Conservation (phyloP, 2,888 invertebrate genomes). For the Hermaeophaga mercurialis region DNA sequence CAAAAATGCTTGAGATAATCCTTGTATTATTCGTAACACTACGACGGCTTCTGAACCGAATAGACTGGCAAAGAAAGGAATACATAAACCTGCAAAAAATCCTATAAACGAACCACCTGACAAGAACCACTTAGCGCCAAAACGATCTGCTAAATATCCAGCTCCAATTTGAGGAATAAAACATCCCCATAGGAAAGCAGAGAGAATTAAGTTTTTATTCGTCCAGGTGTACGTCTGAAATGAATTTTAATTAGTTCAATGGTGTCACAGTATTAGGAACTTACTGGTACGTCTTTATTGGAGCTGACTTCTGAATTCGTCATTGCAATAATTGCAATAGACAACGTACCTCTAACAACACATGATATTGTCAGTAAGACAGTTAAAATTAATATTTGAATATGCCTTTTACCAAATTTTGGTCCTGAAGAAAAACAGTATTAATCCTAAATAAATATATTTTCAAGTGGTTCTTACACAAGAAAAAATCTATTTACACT, state of each 20-base stretch:
- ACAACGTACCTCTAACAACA: slow-evolving; percentile 67
- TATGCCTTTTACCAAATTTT: slow-evolving; percentile 65
- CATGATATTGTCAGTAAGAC: slow-evolving; percentile 65
- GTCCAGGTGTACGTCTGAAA: slow-evolving; percentile 15
- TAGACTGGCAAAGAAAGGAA: not conserved
- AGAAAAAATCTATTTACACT: no score
- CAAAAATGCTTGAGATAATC: slow-evolving; percentile 5
- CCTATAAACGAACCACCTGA: not conserved
- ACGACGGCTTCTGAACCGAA: slow-evolving; percentile 16
- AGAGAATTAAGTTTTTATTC: slow-evolving; percentile 9
- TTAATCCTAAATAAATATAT: no score
- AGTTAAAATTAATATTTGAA: slow-evolving; percentile 65
- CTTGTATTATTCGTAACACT: slow-evolving; percentile 11
- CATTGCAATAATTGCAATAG: slow-evolving; percentile 76
- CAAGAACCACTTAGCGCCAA: slow-evolving; percentile 6
- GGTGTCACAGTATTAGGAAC: no score
- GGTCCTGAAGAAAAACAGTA: no score
- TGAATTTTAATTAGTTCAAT: no score
- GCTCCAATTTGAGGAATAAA: slow-evolving; percentile 4
- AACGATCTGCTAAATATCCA: slow-evolving; percentile 5
- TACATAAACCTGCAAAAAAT: not conserved
- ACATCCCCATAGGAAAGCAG: slow-evolving; percentile 12
- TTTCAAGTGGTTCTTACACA: no score
- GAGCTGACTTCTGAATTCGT: slow-evolving; percentile 59
- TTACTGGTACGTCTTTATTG: slow-evolving; percentile 57